These are phyloP conservation scores for Lamprologus ornatipinnis DNA, from an alignment of 2,113 vertebrate genomes.

Conservation along the genomic window DNA sequence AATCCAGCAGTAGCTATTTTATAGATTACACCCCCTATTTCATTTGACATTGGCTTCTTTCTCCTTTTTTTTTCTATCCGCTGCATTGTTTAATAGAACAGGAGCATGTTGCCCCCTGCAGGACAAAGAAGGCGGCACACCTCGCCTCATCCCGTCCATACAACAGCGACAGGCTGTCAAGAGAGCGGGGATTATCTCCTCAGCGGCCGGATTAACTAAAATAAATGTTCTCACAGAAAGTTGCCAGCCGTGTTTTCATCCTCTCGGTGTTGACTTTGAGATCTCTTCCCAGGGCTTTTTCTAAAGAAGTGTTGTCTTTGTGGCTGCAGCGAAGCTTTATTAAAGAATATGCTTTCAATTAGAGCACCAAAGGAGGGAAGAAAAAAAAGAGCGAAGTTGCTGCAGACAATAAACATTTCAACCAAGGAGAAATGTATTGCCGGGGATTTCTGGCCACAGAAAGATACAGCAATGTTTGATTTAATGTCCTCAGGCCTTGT, in stretches of 20 bases:
- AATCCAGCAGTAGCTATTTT: slow-evolving; percentile 20
- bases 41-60: slow-evolving; percentile 1
- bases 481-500: slow-evolving; percentile 35
- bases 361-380: background rate
- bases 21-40: slow-evolving; percentile 19
- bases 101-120: slow-evolving; percentile 28
- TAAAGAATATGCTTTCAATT: slow-evolving; percentile 52
- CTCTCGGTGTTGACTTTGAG: slow-evolving; percentile 3
- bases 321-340: background rate
- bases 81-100: background rate
- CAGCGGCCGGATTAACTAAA: slow-evolving; percentile 15
- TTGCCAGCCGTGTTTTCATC: slow-evolving; percentile 16
- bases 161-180: background rate
- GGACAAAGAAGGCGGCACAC: background rate
- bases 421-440: slow-evolving; percentile 13
- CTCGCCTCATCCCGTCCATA: background rate
- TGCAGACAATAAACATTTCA: slow-evolving; percentile 38
- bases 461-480: slow-evolving; percentile 49
- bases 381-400: background rate
- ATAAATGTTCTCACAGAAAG: slow-evolving; percentile 47
- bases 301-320: background rate
- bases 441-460: slow-evolving; percentile 29
- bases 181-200: slow-evolving; percentile 19
- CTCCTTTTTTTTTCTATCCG: background rate
- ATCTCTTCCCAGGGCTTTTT: slow-evolving; percentile 2